Percentiles rank a stretch among this genome's conserved stretches.
Conservation (phyloP, 2,797 vertebrate species). For the Etheostoma nigrum region DNA sequence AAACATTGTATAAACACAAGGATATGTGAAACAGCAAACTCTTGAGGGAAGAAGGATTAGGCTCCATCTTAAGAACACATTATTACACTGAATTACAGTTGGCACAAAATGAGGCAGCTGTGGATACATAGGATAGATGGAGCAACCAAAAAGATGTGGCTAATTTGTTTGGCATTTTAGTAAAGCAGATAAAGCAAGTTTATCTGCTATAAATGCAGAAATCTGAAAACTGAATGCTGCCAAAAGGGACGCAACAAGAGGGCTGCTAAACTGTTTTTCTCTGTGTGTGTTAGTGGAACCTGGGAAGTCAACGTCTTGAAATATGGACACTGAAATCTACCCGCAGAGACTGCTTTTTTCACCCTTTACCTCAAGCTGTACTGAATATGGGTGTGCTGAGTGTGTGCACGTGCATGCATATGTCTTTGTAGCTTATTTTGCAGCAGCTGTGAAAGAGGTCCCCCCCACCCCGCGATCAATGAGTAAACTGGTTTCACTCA, state of each 20-base stretch:
- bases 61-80: constrained; percentile 14
- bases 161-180: not conserved
- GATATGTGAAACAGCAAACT: constrained; percentile 36
- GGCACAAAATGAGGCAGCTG: constrained; percentile 52
- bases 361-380: constrained; percentile 14
- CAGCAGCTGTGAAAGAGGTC: constrained; percentile 71
- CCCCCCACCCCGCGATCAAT: not conserved
- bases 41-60: constrained; percentile 8
- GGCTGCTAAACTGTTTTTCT: constrained; percentile 33
- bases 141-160: constrained; percentile 2
- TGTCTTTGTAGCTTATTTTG: constrained; percentile 79
- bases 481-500: constrained; percentile 61
- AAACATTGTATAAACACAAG: not conserved
- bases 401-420: constrained; percentile 44
- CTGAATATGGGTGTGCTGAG: constrained; percentile 32
- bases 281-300: not conserved
- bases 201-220: constrained; percentile 1
- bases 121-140: constrained; percentile 1
- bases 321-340: constrained; percentile 29
- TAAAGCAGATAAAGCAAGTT: not conserved
- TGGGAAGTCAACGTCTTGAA: constrained; percentile 23
- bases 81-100: constrained; percentile 25
- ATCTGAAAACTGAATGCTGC: constrained; percentile 19
- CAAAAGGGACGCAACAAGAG: constrained; percentile 5
- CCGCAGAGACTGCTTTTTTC: constrained; percentile 22